Percentiles rank a stretch among this genome's conserved stretches.
These are phyloP conservation scores for Drosophila diplacantha DNA, from an alignment of 2,888 invertebrate genomes.

Conservation along the genomic window DNA sequence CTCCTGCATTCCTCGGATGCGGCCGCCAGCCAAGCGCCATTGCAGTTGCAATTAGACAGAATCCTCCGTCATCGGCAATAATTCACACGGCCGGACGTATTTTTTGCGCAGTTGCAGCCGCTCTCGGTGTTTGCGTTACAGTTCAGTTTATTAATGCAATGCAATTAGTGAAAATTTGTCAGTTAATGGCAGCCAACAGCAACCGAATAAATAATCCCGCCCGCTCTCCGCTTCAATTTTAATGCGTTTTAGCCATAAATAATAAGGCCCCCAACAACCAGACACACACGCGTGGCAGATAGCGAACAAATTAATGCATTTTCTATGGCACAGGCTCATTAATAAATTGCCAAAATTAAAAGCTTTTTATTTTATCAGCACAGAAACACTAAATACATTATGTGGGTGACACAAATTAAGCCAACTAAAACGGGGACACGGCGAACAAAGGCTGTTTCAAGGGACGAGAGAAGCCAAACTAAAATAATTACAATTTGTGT, in stretches of 20 bases:
- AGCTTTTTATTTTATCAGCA: conserved; percentile 44
- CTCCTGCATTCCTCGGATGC: conserved; percentile 38
- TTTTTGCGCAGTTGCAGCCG: conserved; percentile 28
- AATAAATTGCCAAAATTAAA: conserved; percentile 63
- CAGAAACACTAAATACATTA: conserved; percentile 36
- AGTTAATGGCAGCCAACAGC: conserved; percentile 67
- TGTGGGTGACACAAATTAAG: conserved; percentile 29
- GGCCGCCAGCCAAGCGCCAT: conserved; percentile 11
- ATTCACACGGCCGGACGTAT: conserved; percentile 39
- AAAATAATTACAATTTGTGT: conserved; percentile 19
- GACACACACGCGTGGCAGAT: conserved; percentile 16
- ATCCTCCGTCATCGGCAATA: conserved; percentile 43
- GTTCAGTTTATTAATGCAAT: conserved; percentile 66
- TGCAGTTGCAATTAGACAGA: conserved; percentile 58
- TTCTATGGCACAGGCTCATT: conserved; percentile 56
- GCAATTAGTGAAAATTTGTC: conserved; percentile 70
- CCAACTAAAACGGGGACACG: conserved; percentile 44
- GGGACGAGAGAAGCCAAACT: background rate
- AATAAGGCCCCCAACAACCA: conserved; percentile 39
- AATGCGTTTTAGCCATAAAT: conserved; percentile 72
- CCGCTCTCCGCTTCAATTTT: conserved; percentile 52
- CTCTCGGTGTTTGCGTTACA: conserved; percentile 43
- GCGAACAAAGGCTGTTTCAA: background rate
- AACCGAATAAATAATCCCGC: conserved; percentile 70
- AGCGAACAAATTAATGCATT: conserved; percentile 51